A percentile compares a stretch with the other conserved stretches of the same genome.
phyloP scores from a whole-genome alignment of 2,797 vertebrate genomes.

The Avahi laniger region DNA sequence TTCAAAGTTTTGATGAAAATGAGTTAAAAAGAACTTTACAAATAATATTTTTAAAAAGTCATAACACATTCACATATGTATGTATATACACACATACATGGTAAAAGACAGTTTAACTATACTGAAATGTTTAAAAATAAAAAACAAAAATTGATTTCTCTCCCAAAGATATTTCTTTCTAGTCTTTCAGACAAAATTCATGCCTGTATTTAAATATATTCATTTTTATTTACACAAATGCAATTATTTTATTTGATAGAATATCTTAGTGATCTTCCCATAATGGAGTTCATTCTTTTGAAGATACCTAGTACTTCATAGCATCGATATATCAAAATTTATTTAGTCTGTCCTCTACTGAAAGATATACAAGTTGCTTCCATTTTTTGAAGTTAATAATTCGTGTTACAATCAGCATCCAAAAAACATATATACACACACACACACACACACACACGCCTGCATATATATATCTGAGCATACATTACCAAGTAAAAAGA shows the following conservation, averaged over 20 bases:
- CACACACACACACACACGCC: background rate
- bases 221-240: background rate
- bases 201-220: background rate
- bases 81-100: background rate
- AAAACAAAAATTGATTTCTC: background rate
- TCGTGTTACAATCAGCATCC: background rate
- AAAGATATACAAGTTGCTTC: background rate
- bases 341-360: background rate
- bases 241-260: conserved; percentile 2
- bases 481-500: background rate
- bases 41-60: background rate
- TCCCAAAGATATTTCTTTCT: background rate
- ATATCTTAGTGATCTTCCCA: background rate
- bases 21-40: background rate
- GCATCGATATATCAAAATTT: background rate
- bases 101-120: background rate
- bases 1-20: conserved; percentile 3
- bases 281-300: background rate
- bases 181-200: background rate
- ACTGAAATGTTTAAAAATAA: conserved; percentile 15
- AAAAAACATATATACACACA: background rate
- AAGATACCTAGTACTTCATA: background rate
- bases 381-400: background rate
- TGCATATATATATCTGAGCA: background rate
- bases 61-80: background rate